Base-by-base conservation (phyloP, 2,113 vertebrate genomes). In the Phrynosoma blainvillii region DNA sequence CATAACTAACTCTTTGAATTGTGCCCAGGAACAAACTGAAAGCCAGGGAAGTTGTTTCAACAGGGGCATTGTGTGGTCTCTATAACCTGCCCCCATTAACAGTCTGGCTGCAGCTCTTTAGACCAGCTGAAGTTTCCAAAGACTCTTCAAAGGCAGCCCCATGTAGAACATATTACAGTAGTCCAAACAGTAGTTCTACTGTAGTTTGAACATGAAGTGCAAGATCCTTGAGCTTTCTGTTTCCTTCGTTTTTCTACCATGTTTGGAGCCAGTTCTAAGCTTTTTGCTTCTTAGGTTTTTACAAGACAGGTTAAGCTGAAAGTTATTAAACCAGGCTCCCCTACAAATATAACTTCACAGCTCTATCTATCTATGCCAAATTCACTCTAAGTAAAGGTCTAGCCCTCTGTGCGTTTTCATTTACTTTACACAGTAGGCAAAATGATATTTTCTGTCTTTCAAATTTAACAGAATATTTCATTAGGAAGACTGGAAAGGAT, bases 401-500 rank as follows among this genome's bases (percentile, higher is more conserved):
- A 40, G 59, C 80, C 80, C 80, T 88, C 80, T 88, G 71, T 83
- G 73, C 42, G 36, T 88, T 88, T 88, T 88, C 87, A 88, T 68
- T 88, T 88, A 88, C 42, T 77, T 77, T 52, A 77, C 59, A 77
- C 59, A 77, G 71, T n/a, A 36, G 52, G 87, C 30, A 83, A 88
- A 88, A 88, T 56, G 73, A 88, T 88, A 83, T 36, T 71, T 66
- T 87, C 85, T 82, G 71, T 83, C 87, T 83, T 77, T 83, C 87
- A 66, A 32, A 20, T 77, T 77, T 68, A 42, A 75, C 40, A 83
- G 87, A 77, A 62, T 52, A 82, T 87, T 88, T 82, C 73, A 83
- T 68, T 77, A 76, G 42, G 59, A 12, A 66, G 81, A 83, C 76
- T 21, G 14, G 87, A 71, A 74, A 23, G 32, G 78, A 59, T 73